These are phyloP conservation scores for Vanacampus margaritifer DNA, from an alignment of 2,113 vertebrate species.

Conservation along the genomic window DNA sequence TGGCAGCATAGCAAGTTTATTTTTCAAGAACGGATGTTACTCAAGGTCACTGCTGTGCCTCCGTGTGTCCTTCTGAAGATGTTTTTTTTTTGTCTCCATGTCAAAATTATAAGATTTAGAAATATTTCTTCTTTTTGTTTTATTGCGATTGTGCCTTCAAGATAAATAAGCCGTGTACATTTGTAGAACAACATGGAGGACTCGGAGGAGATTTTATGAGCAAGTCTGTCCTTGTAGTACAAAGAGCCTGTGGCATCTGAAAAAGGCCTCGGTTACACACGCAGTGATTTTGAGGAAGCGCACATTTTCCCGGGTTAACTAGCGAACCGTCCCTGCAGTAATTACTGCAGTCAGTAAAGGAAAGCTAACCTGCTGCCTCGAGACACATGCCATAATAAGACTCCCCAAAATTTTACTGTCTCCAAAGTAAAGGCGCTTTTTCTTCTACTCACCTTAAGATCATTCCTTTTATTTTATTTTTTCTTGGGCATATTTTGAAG, in stretches of 20 bases:
- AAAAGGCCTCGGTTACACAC: conserved; percentile 15
- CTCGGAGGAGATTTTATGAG: conserved; percentile 32
- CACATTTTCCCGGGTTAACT: conserved; percentile 47
- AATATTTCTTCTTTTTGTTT: conserved; percentile 36
- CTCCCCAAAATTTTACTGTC: conserved; percentile 28
- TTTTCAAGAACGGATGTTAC: neutral
- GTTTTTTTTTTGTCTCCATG: conserved; percentile 18
- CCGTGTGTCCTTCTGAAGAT: conserved; percentile 20
- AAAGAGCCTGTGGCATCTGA: conserved; percentile 29
- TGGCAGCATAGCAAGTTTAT: neutral
- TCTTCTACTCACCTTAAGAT: conserved; percentile 6
- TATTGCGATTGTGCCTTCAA: conserved; percentile 33
- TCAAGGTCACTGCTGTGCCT: conserved; percentile 12
- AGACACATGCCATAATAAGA: conserved; percentile 44
- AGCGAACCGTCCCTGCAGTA: conserved; percentile 45
- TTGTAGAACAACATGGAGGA: conserved; percentile 17
- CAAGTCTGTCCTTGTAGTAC: conserved; percentile 44
- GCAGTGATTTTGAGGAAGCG: conserved; percentile 33
- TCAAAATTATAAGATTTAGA: conserved; percentile 36
- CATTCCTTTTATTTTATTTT: conserved; percentile 2
- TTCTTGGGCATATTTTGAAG: neutral
- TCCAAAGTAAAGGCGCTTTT: conserved; percentile 18
- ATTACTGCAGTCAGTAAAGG: conserved; percentile 44
- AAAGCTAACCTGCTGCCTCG: conserved; percentile 34
- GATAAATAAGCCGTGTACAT: conserved; percentile 13